Percentiles rank a stretch among this genome's conserved stretches.
Evolutionary conservation across 2,113 vertebrate genomes (phyloP).

Genomic region (Hystrix brachyura): DNA sequence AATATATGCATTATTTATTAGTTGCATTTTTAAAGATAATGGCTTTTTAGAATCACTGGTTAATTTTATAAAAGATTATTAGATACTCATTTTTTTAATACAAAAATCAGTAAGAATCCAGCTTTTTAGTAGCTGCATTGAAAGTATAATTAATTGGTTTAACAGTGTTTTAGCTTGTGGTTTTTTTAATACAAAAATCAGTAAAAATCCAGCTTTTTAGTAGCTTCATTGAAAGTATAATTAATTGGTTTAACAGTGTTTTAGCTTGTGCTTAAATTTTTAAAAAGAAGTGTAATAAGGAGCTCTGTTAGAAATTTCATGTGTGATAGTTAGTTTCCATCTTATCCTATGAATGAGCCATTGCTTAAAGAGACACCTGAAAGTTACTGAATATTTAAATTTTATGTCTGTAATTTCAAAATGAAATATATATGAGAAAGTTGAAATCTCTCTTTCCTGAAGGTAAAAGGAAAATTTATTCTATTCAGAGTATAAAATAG

Average conservation of each 20-base stretch:
- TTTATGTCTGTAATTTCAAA: background rate
- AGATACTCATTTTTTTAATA: background rate
- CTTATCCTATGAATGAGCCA: too few relatives aligned
- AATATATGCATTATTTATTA: background rate
- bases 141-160: background rate
- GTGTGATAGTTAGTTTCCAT: background rate
- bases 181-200: background rate
- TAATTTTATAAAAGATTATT: slow-evolving; percentile 2
- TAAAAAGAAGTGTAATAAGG: background rate
- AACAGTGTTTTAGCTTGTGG: background rate
- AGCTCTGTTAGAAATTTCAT: background rate
- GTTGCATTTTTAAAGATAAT: background rate
- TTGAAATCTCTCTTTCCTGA: background rate
- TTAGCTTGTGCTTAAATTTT: background rate
- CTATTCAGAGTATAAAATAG: background rate
- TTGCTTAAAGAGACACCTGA: background rate
- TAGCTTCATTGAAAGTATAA: background rate
- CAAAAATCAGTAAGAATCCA: background rate
- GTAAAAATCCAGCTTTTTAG: background rate
- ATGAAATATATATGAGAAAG: background rate
- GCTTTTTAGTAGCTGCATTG: background rate
- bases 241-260: background rate
- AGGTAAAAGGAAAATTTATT: background rate
- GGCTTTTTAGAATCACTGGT: background rate
- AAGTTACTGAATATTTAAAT: background rate